phyloP scores from a whole-genome alignment of 2,113 vertebrate species.

The Sapajus apella region DNA sequence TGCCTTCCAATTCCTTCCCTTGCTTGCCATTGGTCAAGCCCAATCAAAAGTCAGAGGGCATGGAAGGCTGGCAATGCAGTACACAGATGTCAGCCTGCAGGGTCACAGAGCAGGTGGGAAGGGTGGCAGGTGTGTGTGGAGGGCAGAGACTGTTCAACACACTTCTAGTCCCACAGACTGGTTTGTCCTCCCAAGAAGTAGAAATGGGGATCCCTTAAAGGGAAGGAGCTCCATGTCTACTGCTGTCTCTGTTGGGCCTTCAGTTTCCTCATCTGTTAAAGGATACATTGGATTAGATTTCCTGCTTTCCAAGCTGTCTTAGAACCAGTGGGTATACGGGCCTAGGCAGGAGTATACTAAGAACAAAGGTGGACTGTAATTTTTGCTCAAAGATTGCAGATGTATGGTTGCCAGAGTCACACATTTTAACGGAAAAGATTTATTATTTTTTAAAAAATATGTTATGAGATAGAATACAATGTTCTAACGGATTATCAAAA shows the following conservation, averaged over 20 bases:
- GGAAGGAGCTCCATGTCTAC: background rate
- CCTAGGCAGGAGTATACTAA: background rate
- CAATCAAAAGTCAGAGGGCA: background rate
- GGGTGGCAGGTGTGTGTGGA: background rate
- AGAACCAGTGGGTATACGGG: background rate
- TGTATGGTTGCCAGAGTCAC: background rate
- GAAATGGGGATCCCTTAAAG: background rate
- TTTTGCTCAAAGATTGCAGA: constrained; percentile 10
- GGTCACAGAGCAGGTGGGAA: background rate
- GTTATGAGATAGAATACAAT: background rate
- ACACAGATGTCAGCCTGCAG: background rate
- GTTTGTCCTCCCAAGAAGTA: background rate
- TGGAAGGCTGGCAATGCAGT: background rate
- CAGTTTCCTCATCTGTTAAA: background rate
- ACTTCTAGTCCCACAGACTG: background rate
- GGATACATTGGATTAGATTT: background rate
- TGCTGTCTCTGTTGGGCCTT: background rate
- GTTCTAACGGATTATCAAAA: background rate
- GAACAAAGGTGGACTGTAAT: background rate
- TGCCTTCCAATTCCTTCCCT: background rate
- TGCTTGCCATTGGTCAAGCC: background rate
- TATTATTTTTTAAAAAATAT: background rate
- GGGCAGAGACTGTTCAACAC: background rate
- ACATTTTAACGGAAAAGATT: background rate
- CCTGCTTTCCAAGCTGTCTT: background rate